Base-by-base conservation (phyloP, 2,888 invertebrate genomes). In the Dolichopus griseipennis region DNA sequence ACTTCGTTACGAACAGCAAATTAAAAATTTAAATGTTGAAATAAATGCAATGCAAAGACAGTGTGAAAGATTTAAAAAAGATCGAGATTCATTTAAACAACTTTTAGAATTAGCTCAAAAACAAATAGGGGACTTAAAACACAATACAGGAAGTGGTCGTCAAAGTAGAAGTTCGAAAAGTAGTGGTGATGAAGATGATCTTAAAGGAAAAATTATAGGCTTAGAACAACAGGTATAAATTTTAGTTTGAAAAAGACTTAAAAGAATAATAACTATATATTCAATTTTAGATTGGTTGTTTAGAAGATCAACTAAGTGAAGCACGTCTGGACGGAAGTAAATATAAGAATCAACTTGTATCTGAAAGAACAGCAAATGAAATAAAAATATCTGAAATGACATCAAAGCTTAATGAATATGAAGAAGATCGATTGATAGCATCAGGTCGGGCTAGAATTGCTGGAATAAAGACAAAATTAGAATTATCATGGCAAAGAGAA, bases 401-500 rank as follows among this genome's bases (percentile, higher is more conserved):
- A 76, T 94, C 95, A 0, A 88, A 90, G 75, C 86, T 81, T 4
- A 80, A 82, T 70, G 80, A 81, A 88, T 86, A 93, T 75, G 95
- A 95, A 80, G 95, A 95, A 81, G 94, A 94, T 72, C 86, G 92
- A 64, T 85, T 94, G 67, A 83, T 95, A 37, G 88, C 89, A 20
- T 90, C 91, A 34, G 94, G 95, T 0, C 84, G 95, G 70, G 90
- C 92, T 1, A 90, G 93, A 76, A 90, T 93, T 71, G 91, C 92
- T 0, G 95, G 94, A 5, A 83, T 92, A 73, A 90, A 91, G 75
- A 92, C 95, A 1, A 88, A 92, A 67, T 88, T 95, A 86, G 95
- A 95, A 78, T 83, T 95, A 20, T 93, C 94, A 0, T 95, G 95
- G 95, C 94, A 94, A 76, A 95, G 94, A 78, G 95, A 95, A 80